Base-by-base conservation (phyloP, 2,797 vertebrate species). In the Chelmon rostratus region DNA sequence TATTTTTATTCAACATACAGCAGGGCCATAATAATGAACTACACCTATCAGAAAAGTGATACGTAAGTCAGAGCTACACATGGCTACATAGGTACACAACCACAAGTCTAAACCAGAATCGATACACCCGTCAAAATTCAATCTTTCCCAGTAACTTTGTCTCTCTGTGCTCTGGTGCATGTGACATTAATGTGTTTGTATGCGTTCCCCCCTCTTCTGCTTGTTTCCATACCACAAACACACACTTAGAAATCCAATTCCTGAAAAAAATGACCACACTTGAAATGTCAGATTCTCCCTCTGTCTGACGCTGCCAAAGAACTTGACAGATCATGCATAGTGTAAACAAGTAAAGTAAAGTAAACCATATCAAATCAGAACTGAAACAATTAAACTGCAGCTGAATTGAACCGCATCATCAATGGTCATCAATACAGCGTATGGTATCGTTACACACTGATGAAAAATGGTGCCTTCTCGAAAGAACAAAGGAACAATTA, bases 401-500 rank as follows among this genome's bases (percentile, higher is more conserved):
- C 12, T 28, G n/a, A 28, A 72, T 33, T 1, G 15, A 18, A 66
- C 58, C 28, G 49, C 3, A 63, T 42, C 5, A 67, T 49, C 11
- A 19, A 4, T 67, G 35, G 5, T 12, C 12, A 42, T 3, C 18
- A 18, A 2, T 50, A 52, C 33, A 65, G 25, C 50, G 25, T 61
- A 12, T 62, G 23, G 10, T 18, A 52, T 63, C 0, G 0, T 68
- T 61, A 49, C 49, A 62, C 40, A 47, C 9, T 44, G 76, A 75
- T 89, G 84, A 92, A 76, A 88, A 78, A 91, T 81, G 6, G 59
- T 1, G 19, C 71, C 73, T 86, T 76, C 79, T 71, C 69, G 42
- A 31, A 74, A 65, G 47, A 88, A 91, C 78, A 90, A 90, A 82
- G 61, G 52, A 85, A 91, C 76, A 90, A 89, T 91, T 91, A 90